phyloP scores from a whole-genome alignment of 2,797 vertebrate species.

The Phrynocephalus guinanensis region DNA sequence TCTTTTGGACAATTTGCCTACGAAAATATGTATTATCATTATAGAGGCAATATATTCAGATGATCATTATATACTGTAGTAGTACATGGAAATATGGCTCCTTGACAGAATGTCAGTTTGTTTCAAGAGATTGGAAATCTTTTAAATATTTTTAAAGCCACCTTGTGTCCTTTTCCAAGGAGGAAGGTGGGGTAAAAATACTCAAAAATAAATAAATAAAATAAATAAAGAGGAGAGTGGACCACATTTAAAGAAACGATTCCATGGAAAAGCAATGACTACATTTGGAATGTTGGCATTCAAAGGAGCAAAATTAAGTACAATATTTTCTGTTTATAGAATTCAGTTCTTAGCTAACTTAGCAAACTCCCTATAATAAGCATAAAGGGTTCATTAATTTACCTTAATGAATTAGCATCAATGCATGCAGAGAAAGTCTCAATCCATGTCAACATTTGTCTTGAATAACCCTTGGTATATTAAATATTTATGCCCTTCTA shows the following conservation, averaged over 20 bases:
- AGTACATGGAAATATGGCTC: conserved; percentile 42
- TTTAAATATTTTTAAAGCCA: background rate
- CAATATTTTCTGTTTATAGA: conserved; percentile 31
- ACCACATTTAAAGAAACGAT: conserved; percentile 31
- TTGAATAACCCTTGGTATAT: background rate
- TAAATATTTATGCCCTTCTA: background rate
- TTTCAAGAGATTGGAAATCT: conserved; percentile 39
- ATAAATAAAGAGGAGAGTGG: conserved; percentile 31
- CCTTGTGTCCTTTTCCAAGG: background rate
- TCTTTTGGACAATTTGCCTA: conserved; percentile 32
- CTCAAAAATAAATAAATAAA: background rate
- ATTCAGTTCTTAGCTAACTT: background rate
- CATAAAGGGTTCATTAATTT: conserved; percentile 45
- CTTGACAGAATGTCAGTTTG: conserved; percentile 48
- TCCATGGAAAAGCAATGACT: conserved; percentile 54
- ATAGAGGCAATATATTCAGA: conserved; percentile 46
- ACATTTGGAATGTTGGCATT: conserved; percentile 35
- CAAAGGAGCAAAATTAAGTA: conserved; percentile 36
- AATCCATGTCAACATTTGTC: background rate
- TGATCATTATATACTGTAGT: background rate
- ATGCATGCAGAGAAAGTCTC: background rate
- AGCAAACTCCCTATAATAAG: conserved; percentile 22
- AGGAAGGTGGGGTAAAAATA: too few relatives aligned
- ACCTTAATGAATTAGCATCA: background rate
- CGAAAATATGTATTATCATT: conserved; percentile 34